Evolutionary conservation across 2,113 vertebrate species (phyloP), one percentile per base, ranked within the genome.

Genomic region (Sialia sialis): DNA sequence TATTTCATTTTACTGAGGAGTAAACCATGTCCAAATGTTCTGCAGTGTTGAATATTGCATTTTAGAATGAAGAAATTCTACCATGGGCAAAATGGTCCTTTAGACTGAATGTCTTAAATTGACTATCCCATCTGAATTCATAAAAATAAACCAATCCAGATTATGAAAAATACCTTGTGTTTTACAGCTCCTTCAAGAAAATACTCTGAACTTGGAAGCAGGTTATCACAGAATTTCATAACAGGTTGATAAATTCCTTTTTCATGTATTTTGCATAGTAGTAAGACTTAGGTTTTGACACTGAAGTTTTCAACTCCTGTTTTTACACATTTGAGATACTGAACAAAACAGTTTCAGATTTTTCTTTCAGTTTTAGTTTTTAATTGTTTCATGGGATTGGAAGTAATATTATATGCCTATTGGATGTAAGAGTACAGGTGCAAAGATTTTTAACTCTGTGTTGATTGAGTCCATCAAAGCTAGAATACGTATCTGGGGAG

Each of bases 141-240:
- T 94, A 68, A 92, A 91, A 89, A 59, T 69, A 75, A 85, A 93
- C 46, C 88, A 81, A 70, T 77, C 54, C 84, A 95, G 91, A 93
- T 97, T 85, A 93, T 96, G 87, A 94, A 97, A 95, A 93, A 93
- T 94, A 84, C 94, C 75, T 95, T 97, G 38, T 97, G 84, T 97
- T 97, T 97, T 97, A 52, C 91, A 97, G 90, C 92, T 96, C 91
- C 81, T 90, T 96, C 88, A 91, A 88, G 93, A 96, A 97, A 96
- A 94, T 93, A 79, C 90, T 95, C 59, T 95, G 93, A 95, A 91
- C 87, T 95, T 91, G 84, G 95, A 97, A 96, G 83, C 84, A 95
- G 87, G 87, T 97, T 97, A 91, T 73, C 87, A 87, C 90, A 96
- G 92, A 94, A 88, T 94, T 93, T 96, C 93, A 49, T 92, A 97